A percentile compares a stretch with the other conserved stretches of the same genome.
Conservation (phyloP, 2,797 vertebrate species). For the Natrix natrix region DNA sequence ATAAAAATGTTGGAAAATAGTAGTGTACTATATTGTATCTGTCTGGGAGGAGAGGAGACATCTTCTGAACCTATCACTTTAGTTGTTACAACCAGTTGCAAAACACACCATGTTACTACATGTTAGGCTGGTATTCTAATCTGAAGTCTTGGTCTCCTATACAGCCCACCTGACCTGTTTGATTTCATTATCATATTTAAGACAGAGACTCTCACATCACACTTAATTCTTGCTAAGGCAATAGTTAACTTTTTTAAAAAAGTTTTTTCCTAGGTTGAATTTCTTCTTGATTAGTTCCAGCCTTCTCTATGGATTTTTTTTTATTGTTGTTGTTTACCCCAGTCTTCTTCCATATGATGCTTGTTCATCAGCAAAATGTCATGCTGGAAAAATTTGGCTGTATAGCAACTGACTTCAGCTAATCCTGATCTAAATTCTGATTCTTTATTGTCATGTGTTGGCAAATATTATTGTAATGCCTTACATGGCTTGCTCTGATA, state of each 20-base stretch:
- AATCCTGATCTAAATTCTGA: neutral
- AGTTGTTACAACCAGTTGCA: neutral
- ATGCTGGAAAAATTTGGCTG: neutral
- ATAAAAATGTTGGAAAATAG: neutral
- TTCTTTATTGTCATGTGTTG: neutral
- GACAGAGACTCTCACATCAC: neutral
- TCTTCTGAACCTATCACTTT: neutral
- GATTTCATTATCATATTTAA: neutral
- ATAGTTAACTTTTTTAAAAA: neutral
- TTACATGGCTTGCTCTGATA: neutral
- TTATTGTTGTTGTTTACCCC: neutral
- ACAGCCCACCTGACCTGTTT: neutral
- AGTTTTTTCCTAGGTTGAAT: neutral
- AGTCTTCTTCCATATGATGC: neutral
- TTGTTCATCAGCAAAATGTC: neutral
- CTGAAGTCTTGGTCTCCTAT: neutral
- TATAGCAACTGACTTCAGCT: neutral
- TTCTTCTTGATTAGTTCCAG: neutral
- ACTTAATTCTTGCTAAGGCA: neutral
- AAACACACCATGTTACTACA: neutral
- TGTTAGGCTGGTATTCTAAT: neutral
- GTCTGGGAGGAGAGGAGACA: neutral
- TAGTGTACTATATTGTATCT: neutral
- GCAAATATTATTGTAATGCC: neutral
- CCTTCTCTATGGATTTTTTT: neutral